A percentile compares a stretch with the other conserved stretches of the same genome.
Conservation (phyloP, 2,113 vertebrate species). For the Pyrgilauda ruficollis region DNA sequence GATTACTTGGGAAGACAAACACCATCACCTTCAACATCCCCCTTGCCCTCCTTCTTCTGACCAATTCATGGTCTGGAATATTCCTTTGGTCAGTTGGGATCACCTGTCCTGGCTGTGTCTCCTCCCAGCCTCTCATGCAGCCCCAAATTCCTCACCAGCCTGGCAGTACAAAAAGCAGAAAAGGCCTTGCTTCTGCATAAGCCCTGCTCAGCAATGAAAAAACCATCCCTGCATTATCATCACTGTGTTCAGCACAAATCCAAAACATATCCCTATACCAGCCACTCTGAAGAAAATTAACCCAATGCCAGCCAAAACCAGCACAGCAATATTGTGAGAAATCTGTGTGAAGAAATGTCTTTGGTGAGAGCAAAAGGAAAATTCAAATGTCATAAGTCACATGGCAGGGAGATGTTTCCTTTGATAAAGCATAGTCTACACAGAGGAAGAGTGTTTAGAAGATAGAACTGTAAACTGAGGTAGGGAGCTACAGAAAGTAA, state of each 20-base stretch:
- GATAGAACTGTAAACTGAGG: background rate
- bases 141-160: background rate
- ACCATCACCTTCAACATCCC: background rate
- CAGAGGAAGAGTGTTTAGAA: background rate
- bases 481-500: background rate
- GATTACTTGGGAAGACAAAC: background rate
- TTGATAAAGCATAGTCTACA: background rate
- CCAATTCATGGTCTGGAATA: background rate
- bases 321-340: background rate
- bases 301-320: background rate
- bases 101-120: background rate
- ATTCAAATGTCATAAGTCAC: background rate
- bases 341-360: background rate
- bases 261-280: background rate
- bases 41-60: background rate
- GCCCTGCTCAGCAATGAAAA: background rate
- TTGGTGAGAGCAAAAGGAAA: background rate
- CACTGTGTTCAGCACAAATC: background rate
- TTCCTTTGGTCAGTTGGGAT: no score
- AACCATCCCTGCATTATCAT: background rate
- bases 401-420: background rate
- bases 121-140: background rate
- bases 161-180: background rate
- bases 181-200: background rate
- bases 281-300: background rate